Evolutionary conservation across 2,888 invertebrate genomes (phyloP).

Genomic region (Dexiosoma caninum): DNA sequence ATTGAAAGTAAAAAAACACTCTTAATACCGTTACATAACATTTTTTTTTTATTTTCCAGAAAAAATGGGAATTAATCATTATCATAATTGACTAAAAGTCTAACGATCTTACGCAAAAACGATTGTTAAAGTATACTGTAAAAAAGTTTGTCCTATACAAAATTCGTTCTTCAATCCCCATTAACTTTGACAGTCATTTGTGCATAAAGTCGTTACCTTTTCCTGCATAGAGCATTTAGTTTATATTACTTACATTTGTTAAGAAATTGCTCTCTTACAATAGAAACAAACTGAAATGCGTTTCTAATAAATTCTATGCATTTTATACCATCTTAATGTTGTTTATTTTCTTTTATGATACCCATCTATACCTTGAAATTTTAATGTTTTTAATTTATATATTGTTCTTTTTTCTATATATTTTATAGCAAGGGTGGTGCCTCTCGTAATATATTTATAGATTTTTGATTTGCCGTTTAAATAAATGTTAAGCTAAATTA

Average conservation of each 20-base stretch:
- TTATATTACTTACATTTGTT: too few species aligned
- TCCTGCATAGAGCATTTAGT: too few species aligned
- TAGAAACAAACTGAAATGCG: neutral
- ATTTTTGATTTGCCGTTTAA: conserved; percentile 67
- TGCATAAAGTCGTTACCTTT: too few species aligned
- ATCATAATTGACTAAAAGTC: too few species aligned
- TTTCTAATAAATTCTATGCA: neutral
- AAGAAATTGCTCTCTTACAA: too few species aligned
- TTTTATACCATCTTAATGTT: conserved; percentile 36
- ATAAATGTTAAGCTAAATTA: conserved; percentile 21
- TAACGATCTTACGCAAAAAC: too few species aligned
- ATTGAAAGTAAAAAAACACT: neutral
- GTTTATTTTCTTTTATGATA: conserved; percentile 10
- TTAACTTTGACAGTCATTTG: too few species aligned
- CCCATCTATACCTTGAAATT: conserved; percentile 8
- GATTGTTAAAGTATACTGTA: too few species aligned
- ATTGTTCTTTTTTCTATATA: conserved; percentile 62
- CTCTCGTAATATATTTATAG: conserved; percentile 74
- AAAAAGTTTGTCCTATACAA: too few species aligned
- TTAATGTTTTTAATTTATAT: conserved; percentile 24
- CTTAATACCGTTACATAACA: neutral
- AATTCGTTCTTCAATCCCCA: too few species aligned
- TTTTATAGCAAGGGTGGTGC: conserved; percentile 74
- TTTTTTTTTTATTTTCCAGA: neutral
- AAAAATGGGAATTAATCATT: too few species aligned